Evolutionary conservation across 2,113 vertebrate species (phyloP), one percentile per base, ranked within the genome.

Genomic region (Hepsetus odoe): DNA sequence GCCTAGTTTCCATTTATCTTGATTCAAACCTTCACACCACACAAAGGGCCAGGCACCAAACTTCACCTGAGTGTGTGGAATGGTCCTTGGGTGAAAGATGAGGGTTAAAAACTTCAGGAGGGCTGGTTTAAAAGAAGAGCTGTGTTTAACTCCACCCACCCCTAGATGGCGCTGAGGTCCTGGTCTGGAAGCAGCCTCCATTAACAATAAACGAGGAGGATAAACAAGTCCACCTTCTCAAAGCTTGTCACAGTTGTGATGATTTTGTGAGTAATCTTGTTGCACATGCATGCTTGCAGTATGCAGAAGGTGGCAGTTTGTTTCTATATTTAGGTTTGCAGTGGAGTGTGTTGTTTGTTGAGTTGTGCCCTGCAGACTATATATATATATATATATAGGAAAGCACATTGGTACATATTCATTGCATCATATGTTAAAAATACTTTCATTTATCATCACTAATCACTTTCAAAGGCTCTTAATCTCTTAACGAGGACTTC

Each of bases 311-410:
- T 46, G 35, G 24, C 10, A 40, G 24, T 44, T 61, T 20, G 24
- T 85, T 85, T 85, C 85, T 85, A 55, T 80, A 70, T 85, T 74
- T 83, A 79, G 58, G 32, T 67, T 59, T 69, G 3, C 69, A 33
- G n/a, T 16, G 38, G 4, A 26, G 26, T 32, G 14, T 61, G 20
- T 20, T 18, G 65, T 35, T 35, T 65, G 69, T 64, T 11, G 67
- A 38, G 13, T 20, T 67, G 32, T 58, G 42, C 61, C 66, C 67
- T 20, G 68, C 49, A 86, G 83, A 88, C 88, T 84, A 86, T 59
- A 44, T 44, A 11, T 42, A 42, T 42, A 11, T 42, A 6, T 11
- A 42, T 42, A 42, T 42, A 4, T 42, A 38, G n/a, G n/a, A n/a
- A n/a, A n/a, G n/a, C n/a, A n/a, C n/a, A n/a, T n/a, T n/a, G n/a